These are phyloP conservation scores for Zosterops pallidus DNA, from an alignment of 2,113 vertebrate species.

Conservation along the genomic window DNA sequence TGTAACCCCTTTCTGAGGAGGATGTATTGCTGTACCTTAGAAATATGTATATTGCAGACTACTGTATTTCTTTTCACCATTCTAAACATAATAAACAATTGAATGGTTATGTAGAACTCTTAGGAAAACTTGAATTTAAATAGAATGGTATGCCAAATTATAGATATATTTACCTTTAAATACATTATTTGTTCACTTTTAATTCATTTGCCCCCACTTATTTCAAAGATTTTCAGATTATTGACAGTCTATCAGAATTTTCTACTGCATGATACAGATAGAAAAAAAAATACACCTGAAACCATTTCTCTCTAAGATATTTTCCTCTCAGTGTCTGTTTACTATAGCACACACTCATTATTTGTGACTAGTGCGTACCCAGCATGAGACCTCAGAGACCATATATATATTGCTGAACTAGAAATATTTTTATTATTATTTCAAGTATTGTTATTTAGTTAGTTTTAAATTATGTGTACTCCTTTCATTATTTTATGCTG, in stretches of 20 bases:
- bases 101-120: not conserved
- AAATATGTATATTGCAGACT: not conserved
- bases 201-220: not conserved
- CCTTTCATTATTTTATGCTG: not conserved
- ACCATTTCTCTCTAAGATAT: not conserved
- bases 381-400: not conserved
- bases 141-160: not conserved
- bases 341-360: not conserved
- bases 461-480: not conserved
- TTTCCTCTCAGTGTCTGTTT: not conserved
- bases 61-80: not conserved
- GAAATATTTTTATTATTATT: not conserved
- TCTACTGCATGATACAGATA: not conserved
- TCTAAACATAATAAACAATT: not conserved
- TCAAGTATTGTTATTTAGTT: not conserved
- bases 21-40: not conserved
- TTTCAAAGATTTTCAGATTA: not conserved
- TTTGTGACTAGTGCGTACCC: not conserved
- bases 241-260: not conserved
- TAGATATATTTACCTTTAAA: not conserved
- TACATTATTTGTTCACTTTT: not conserved
- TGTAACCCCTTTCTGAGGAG: not conserved
- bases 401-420: not conserved
- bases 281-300: not conserved
- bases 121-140: not conserved